Base-by-base conservation (phyloP, 2,113 vertebrate genomes). In the Brienomyrus brachyistius region DNA sequence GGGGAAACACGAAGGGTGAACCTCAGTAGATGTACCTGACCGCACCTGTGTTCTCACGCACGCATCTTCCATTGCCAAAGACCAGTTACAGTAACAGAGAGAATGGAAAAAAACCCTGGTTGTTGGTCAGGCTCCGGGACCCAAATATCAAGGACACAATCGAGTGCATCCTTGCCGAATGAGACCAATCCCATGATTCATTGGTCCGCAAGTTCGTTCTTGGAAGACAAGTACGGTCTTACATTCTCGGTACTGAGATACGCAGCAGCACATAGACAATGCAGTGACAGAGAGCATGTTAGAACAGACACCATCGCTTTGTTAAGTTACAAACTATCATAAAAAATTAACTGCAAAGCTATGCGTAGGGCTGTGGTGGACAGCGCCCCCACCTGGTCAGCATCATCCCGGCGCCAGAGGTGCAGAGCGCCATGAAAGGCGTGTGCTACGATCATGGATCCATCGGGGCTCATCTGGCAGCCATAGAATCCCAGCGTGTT, bases 401-500 rank as follows among this genome's bases (percentile, higher is more conserved):
- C 21, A 48, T 93, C 45, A 91, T 95, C 91, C 92, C 95, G 96
- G 91, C 95, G 96, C 98, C 98, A 99, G 90, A 99, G 97, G 93
- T 99, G 98, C 31, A 99, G 91, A 0, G 98, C 98, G 92, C 98
- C 98, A 0, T 99, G 98, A 91, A 98, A 99, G 90, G 97, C 97
- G 40, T 99, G 98, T 91, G 98, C 97, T 27, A 98, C 0, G 31
- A 99, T 97, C 97, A 97, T 97, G 7, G 95, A 96, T 54, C 97
- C 97, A 91, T 99, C 97, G 0, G 97, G 97, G 91, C 95, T 98
- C 95, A 99, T 98, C 90, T 98, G 98, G 93, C 98, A 98, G 91
- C 97, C 97, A 62, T 97, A 97, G 95, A 99, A 99, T 86, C 98
- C 98, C 93, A 99, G 94, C 0, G 98, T 99, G 94, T 98, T 99